A percentile compares a stretch with the other conserved stretches of the same genome.
Evolutionary conservation across 2,797 vertebrate species (phyloP).

Genomic region (Eospalax fontanierii): DNA sequence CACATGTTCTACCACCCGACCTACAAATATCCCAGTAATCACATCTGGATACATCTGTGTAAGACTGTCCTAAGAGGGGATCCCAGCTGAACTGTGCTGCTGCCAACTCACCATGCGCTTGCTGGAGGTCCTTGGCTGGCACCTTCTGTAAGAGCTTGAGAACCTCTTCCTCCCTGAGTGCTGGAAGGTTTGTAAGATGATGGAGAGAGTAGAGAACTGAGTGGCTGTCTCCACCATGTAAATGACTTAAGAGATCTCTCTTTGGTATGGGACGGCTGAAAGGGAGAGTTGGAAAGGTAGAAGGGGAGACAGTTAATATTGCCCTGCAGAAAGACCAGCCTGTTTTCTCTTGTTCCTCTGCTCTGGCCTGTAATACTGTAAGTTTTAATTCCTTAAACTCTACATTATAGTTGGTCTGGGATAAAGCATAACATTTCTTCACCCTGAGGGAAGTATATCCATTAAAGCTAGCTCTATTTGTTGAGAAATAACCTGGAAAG

Average conservation of each 20-base stretch:
- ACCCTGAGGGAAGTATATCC: background rate
- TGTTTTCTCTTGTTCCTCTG: conserved; percentile 21
- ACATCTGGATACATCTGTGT: background rate
- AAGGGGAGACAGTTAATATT: background rate
- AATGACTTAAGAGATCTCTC: conserved; percentile 93
- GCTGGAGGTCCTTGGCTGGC: conserved; percentile 86
- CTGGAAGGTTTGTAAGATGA: conserved; percentile 94
- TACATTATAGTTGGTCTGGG: conserved; percentile 40
- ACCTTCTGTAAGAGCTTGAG: conserved; percentile 93
- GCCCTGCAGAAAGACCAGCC: background rate
- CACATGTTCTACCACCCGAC: background rate
- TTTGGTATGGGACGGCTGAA: conserved; percentile 91
- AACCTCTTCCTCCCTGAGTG: conserved; percentile 94
- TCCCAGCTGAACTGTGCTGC: background rate
- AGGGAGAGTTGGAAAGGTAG: conserved; percentile 59
- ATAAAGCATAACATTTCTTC: conserved; percentile 1
- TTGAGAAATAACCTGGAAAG: background rate
- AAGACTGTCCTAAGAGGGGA: background rate
- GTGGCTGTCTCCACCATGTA: conserved; percentile 95
- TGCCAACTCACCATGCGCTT: conserved; percentile 84
- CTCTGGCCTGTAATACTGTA: background rate
- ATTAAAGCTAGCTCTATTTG: background rate
- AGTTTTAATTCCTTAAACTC: conserved; percentile 40
- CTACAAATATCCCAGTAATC: background rate
- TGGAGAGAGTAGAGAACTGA: conserved; percentile 96